Evolutionary conservation across 1,140 invertebrate species (phyloP), one percentile per base, ranked within the genome.

Genomic region (Caenorhabditis brenneri): DNA sequence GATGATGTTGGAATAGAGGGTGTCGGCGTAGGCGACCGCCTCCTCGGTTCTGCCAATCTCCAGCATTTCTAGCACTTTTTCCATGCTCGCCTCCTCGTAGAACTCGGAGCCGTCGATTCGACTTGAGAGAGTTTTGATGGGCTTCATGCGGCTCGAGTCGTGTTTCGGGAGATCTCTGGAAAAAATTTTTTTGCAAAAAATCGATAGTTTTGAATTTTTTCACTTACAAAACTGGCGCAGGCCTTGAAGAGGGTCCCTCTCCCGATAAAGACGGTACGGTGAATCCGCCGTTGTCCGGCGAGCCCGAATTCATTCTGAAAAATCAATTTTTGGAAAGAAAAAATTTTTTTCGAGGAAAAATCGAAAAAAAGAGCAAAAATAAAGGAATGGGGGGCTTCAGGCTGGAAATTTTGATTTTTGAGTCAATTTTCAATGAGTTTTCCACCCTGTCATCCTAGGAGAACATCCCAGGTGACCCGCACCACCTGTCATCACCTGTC

Each of bases 41-140:
- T 74, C 65, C 2, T 74, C 65, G 19, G 36, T 74, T 10, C 65
- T 33, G 1, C 65, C 65, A 9, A 74, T 42, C 24, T 74, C 65
- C 9, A 74, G 65, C 65, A 74, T 74, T 24, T 74, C 65, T 36
- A 74, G 16, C 9, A 74, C 65, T 74, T 74, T 74, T 42, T 74
- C 65, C 36, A 74, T 74, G 65, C 65, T 74, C n/a, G 65, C 36
- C n/a, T 74, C 65, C 4, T 74, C 65, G 29, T 46, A 74, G 46
- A 42, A 74, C 22, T 74, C 65, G 22, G 36, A 24, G 12, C 65
- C 65, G n/a, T 74, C 65, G 10, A 74, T 74, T 74, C 65, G 27
- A 24, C 65, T 74, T 12, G 65, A 33, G 2, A 74, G 65, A 9
- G 65, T 74, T 42, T 42, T 74, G n/a, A 74, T 74, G 15, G 65